phyloP scores from a whole-genome alignment of 2,888 invertebrate species.

The Apodemia duryi region DNA sequence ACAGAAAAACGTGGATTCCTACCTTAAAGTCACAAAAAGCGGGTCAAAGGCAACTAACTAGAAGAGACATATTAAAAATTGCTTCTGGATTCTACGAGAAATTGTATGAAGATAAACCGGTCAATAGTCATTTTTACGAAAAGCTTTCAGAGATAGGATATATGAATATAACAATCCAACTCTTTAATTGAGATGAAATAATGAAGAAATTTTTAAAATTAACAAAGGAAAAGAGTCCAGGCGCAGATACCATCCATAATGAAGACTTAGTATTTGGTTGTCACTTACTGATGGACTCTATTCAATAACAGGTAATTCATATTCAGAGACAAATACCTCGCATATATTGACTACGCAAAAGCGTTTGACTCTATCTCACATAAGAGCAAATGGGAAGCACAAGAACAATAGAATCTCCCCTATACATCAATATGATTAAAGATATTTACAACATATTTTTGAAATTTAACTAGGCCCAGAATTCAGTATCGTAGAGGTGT shows the following conservation, averaged over 20 bases:
- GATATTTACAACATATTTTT: slow-evolving; percentile 5
- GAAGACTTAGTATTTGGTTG: slow-evolving; percentile 19
- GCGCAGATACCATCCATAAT: slow-evolving; percentile 17
- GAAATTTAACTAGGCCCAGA: neutral
- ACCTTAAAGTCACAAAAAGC: slow-evolving; percentile 13
- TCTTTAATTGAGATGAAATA: slow-evolving; percentile 22
- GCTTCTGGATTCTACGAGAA: slow-evolving; percentile 31
- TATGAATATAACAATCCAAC: slow-evolving; percentile 10
- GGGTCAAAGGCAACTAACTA: neutral
- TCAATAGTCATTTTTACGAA: slow-evolving; percentile 2
- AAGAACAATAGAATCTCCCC: neutral
- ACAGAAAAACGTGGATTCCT: slow-evolving; percentile 21
- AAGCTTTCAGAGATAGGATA: neutral
- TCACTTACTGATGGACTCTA: slow-evolving; percentile 9
- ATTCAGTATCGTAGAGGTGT: slow-evolving; percentile 13
- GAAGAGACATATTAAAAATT: slow-evolving; percentile 25
- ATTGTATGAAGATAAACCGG: slow-evolving; percentile 16
- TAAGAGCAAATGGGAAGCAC: slow-evolving; percentile 1
- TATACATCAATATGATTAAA: neutral
- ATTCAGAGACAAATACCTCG: slow-evolving; percentile 1
- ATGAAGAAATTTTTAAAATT: slow-evolving; percentile 19
- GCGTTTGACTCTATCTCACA: slow-evolving; percentile 20
- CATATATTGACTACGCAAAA: slow-evolving; percentile 24
- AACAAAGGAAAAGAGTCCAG: slow-evolving; percentile 17
- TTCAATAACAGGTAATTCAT: neutral